Percentiles rank a stretch among this genome's conserved stretches.
Conservation (phyloP, 2,797 vertebrate genomes). For the Acanthurus lineatus region DNA sequence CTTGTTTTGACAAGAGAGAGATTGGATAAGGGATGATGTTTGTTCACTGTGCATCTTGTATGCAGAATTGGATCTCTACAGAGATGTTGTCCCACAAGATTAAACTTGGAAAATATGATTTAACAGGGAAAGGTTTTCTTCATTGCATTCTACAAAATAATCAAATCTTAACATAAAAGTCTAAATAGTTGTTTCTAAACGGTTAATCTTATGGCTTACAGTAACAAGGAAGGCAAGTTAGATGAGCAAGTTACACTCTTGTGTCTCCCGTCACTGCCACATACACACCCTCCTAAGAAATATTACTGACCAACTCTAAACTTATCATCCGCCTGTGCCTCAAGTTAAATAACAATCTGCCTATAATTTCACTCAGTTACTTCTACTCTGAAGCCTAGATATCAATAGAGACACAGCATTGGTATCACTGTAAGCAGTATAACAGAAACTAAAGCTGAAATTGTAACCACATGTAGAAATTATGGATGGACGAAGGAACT, state of each 20-base stretch:
- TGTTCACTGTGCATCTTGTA: conserved; percentile 1
- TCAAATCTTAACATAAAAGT: not conserved
- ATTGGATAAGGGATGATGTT: conserved; percentile 42
- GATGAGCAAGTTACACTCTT: conserved; percentile 12
- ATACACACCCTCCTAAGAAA: conserved; percentile 16
- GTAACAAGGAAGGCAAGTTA: not conserved
- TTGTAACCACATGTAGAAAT: not conserved
- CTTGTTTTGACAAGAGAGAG: conserved; percentile 65
- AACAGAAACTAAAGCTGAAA: not conserved
- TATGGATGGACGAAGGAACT: not conserved
- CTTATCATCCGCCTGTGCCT: not conserved
- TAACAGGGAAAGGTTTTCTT: not conserved
- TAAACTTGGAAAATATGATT: not conserved
- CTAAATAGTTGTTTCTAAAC: not conserved
- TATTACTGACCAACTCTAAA: not conserved
- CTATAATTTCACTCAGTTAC: not conserved
- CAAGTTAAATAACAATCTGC: conserved; percentile 17
- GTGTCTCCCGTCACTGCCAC: not conserved
- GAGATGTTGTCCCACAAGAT: conserved; percentile 1
- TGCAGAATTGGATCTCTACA: not conserved
- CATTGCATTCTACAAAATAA: not conserved
- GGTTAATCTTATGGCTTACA: not conserved
- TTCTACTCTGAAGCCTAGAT: not conserved
- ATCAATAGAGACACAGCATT: not conserved
- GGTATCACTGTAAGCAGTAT: not conserved